These are phyloP conservation scores for Hypotaenidia philippensis DNA, from an alignment of 2,797 vertebrate species.

Conservation along the genomic window DNA sequence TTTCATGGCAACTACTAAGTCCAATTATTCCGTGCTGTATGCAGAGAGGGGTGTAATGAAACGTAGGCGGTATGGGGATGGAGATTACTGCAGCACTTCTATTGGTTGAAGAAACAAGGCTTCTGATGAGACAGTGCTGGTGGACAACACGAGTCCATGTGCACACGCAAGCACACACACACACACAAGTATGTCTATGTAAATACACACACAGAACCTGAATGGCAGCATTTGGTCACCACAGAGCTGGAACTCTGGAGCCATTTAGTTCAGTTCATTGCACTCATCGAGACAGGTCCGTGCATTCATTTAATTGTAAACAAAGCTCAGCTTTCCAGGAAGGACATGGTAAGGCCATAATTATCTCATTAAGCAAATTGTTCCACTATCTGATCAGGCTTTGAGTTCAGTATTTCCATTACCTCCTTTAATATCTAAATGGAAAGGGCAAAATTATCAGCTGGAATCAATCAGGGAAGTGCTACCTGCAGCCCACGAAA, in stretches of 20 bases:
- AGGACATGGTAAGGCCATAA: constrained; percentile 7
- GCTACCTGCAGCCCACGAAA: background rate
- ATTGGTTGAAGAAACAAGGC: background rate
- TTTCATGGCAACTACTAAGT: background rate
- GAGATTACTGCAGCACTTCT: background rate
- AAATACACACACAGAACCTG: rapidly evolving
- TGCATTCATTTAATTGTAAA: background rate
- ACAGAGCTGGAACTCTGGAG: background rate
- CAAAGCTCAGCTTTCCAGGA: background rate
- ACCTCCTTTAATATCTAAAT: background rate
- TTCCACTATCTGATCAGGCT: constrained; percentile 43
- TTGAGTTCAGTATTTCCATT: constrained; percentile 27
- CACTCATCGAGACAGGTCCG: background rate
- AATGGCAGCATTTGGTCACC: background rate
- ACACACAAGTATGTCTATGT: rapidly evolving
- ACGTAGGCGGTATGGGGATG: background rate
- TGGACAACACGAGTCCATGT: background rate
- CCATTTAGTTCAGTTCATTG: background rate
- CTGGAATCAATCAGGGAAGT: background rate
- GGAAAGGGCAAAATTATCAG: background rate
- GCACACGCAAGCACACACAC: rapidly evolving
- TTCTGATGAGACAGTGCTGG: background rate
- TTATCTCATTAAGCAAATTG: constrained; percentile 57
- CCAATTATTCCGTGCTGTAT: background rate
- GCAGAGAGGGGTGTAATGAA: background rate